phyloP scores from a whole-genome alignment of 2,113 vertebrate genomes.

The Poeciliopsis occidentalis region DNA sequence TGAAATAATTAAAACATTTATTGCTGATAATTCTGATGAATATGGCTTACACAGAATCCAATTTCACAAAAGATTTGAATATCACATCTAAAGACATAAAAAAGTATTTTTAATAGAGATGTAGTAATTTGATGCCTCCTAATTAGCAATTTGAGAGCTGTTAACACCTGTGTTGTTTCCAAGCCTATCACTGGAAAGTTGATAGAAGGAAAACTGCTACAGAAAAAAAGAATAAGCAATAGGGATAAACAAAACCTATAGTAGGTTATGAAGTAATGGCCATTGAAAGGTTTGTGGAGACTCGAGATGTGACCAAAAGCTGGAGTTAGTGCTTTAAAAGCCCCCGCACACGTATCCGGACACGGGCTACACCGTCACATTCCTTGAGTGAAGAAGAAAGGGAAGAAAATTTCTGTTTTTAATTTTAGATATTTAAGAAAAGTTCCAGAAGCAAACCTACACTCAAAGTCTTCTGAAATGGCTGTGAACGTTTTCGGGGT shows the following conservation, averaged over 20 bases:
- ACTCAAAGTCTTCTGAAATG: no score
- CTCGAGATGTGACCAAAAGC: no score
- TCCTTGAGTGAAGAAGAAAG: no score
- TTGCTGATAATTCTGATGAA: not conserved
- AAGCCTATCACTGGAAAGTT: not conserved
- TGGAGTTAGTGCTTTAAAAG: no score
- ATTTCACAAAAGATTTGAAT: no score
- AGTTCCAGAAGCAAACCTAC: not conserved
- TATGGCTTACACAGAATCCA: not conserved
- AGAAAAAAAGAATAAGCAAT: no score
- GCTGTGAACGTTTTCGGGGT: not conserved
- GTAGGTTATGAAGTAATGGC: no score
- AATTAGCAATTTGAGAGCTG: not conserved
- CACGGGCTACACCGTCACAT: not conserved
- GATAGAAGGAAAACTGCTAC: not conserved
- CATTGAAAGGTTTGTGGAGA: no score
- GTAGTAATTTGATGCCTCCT: not conserved
- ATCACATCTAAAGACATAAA: not conserved
- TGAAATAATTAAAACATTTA: not conserved
- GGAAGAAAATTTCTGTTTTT: no score
- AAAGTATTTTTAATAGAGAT: not conserved
- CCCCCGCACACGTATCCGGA: no score
- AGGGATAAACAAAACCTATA: not conserved
- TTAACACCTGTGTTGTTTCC: not conserved
- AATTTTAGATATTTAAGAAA: no score